These are phyloP conservation scores for Cuculus canorus DNA, from an alignment of 2,797 vertebrate genomes.

Conservation along the genomic window DNA sequence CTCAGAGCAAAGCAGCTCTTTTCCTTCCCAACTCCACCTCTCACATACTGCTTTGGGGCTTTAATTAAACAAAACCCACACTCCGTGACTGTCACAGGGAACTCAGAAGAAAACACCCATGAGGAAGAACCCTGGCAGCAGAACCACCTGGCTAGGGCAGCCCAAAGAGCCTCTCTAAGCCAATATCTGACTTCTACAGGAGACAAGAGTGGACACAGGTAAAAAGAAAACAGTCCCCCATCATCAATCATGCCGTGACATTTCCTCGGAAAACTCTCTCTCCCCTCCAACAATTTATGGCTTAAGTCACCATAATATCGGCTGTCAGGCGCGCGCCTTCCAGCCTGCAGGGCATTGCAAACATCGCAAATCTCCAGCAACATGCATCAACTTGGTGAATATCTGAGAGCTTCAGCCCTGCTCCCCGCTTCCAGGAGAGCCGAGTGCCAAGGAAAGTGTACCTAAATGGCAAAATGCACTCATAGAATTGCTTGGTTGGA, in stretches of 20 bases:
- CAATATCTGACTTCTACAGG: neutral
- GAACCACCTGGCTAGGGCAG: neutral
- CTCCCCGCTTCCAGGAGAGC: neutral
- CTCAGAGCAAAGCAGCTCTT: neutral
- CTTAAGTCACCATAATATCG: conserved; percentile 61
- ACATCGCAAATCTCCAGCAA: neutral
- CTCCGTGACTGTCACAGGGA: neutral
- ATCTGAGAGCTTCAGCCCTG: neutral
- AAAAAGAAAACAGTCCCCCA: neutral
- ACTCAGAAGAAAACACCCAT: neutral
- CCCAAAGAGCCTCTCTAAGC: neutral
- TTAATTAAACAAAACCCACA: neutral
- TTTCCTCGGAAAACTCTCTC: conserved; percentile 30
- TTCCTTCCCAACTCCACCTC: neutral
- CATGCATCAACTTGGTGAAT: conserved; percentile 36
- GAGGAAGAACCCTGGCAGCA: neutral
- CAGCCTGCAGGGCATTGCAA: conserved; percentile 54
- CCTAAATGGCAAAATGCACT: neutral
- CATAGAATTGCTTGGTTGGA: neutral
- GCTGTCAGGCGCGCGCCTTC: conserved; percentile 52
- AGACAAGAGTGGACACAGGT: neutral
- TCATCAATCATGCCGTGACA: conserved; percentile 53
- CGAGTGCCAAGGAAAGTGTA: neutral
- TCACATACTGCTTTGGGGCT: fast-evolving
- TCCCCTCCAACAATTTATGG: conserved; percentile 62